phyloP scores from a whole-genome alignment of 2,113 vertebrate genomes.

The Empidonax alnorum region DNA sequence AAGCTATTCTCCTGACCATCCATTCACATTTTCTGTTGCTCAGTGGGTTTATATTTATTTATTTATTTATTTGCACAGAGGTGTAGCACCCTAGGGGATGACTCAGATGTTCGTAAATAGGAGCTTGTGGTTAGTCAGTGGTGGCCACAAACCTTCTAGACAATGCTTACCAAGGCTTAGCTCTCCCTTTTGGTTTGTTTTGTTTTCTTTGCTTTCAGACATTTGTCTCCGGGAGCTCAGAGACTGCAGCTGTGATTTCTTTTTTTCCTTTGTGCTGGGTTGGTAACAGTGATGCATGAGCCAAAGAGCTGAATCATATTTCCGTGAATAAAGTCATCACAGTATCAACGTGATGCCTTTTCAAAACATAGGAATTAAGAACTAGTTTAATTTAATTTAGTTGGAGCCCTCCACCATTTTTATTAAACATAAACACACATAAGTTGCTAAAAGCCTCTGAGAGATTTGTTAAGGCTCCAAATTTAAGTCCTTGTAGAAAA shows the following conservation, averaged over 20 bases:
- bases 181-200: slow-evolving; percentile 38
- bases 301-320: slow-evolving; percentile 48
- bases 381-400: slow-evolving; percentile 57
- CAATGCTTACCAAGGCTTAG: slow-evolving; percentile 3
- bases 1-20: neutral
- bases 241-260: slow-evolving; percentile 49
- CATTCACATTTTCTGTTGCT: neutral
- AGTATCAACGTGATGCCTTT: slow-evolving; percentile 24
- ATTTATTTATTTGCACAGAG: neutral
- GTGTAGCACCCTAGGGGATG: neutral
- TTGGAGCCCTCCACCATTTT: slow-evolving; percentile 34
- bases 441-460: slow-evolving; percentile 51
- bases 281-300: neutral
- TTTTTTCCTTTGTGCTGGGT: neutral
- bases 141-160: neutral
- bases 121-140: neutral
- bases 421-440: slow-evolving; percentile 46
- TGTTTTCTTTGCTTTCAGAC: slow-evolving; percentile 46
- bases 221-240: slow-evolving; percentile 31
- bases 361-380: slow-evolving; percentile 57
- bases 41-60: neutral
- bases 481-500: slow-evolving; percentile 27
- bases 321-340: slow-evolving; percentile 54
- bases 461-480: slow-evolving; percentile 28
- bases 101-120: slow-evolving; percentile 39